Percentiles rank a stretch among this genome's conserved stretches.
Conservation (phyloP, 2,797 vertebrate species). For the Periophthalmus magnuspinnatus region DNA sequence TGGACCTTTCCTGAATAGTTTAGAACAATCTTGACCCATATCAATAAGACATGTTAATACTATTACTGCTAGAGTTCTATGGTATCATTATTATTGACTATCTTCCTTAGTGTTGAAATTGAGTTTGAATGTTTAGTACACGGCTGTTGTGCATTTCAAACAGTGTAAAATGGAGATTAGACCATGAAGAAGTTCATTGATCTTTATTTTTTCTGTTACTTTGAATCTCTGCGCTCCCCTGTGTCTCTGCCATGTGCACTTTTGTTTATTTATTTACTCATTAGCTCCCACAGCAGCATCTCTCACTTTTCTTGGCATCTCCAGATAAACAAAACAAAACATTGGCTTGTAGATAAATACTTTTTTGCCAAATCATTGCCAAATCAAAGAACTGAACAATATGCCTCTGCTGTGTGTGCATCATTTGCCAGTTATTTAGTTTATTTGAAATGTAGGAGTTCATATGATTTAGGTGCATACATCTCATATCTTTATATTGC, state of each 20-base stretch:
- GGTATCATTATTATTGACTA: too few species aligned
- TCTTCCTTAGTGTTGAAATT: background rate
- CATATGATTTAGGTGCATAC: background rate
- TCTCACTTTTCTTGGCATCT: conserved; percentile 6
- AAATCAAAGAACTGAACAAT: background rate
- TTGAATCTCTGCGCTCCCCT: background rate
- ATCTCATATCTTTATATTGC: background rate
- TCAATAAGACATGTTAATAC: too few species aligned
- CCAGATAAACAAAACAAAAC: conserved; percentile 1
- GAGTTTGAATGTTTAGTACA: background rate
- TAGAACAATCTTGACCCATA: too few species aligned
- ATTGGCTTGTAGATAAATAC: background rate
- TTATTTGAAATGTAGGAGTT: background rate
- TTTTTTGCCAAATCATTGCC: background rate
- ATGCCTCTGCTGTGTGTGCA: background rate
- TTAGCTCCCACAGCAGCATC: background rate
- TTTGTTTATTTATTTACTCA: conserved; percentile 1
- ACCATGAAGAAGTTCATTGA: background rate
- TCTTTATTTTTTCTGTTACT: background rate
- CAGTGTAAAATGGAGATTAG: background rate
- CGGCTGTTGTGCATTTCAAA: background rate
- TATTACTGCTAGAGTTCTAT: too few species aligned
- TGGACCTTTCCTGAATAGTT: too few species aligned
- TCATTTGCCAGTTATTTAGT: background rate
- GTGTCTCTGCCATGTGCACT: background rate